These are phyloP conservation scores for Acromyrmex charruanus DNA, from an alignment of 1,140 invertebrate genomes.

Conservation along the genomic window DNA sequence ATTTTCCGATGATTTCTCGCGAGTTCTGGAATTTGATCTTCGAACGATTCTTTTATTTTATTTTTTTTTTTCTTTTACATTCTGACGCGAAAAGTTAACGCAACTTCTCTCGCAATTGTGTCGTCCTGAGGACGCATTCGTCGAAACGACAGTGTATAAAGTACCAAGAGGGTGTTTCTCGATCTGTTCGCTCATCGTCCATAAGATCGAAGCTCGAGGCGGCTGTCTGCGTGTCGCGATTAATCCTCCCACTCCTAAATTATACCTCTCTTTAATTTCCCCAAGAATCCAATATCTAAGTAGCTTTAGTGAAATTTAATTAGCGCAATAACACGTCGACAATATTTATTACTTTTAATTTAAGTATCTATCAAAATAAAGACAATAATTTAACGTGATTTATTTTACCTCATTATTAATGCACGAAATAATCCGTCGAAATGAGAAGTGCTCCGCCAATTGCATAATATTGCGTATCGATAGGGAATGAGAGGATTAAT, in stretches of 20 bases:
- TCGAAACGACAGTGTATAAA: conserved; percentile 20
- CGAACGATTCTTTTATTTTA: not conserved
- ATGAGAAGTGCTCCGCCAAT: not conserved
- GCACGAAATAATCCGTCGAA: conserved; percentile 16
- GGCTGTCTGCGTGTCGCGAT: not conserved
- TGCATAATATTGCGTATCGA: conserved; percentile 6
- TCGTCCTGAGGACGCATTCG: not conserved
- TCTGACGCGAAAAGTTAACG: conserved; percentile 45
- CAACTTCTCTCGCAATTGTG: not conserved
- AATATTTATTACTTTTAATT: conserved; percentile 22
- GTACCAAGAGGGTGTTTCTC: conserved; percentile 2
- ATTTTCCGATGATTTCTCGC: not conserved
- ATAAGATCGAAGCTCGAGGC: not conserved
- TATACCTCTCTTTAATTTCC: conserved; percentile 9
- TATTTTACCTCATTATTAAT: conserved; percentile 11
- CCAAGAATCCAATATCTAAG: not conserved
- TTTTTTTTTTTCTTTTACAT: not conserved
- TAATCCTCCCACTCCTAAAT: conserved; percentile 42
- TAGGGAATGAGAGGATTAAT: conserved; percentile 51
- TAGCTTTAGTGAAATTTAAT: not conserved
- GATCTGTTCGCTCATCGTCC: conserved; percentile 29
- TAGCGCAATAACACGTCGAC: not conserved
- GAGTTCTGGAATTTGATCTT: not conserved
- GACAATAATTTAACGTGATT: conserved; percentile 16
- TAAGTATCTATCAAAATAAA: conserved; percentile 5